Conservation (phyloP, 2,888 invertebrate genomes). For the Tethea ocularis region DNA sequence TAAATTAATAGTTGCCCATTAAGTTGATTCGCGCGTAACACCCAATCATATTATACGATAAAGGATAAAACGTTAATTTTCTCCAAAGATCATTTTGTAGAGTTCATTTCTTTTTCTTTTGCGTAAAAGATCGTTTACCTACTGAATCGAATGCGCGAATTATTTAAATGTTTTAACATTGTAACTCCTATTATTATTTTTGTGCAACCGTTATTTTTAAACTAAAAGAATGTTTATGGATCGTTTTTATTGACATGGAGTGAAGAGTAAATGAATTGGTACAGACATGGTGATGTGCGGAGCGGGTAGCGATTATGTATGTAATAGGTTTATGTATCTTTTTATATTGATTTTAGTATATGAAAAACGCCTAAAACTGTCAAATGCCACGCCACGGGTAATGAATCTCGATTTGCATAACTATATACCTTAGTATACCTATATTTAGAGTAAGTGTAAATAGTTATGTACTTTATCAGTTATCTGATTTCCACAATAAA, state of each 20-base stretch:
- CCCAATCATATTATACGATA: slow-evolving; percentile 31
- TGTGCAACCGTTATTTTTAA: slow-evolving; percentile 38
- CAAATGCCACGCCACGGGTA: no score
- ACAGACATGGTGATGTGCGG: slow-evolving; percentile 9
- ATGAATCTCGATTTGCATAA: no score
- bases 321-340: no score
- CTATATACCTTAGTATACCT: no score
- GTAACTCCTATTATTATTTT: slow-evolving; percentile 17
- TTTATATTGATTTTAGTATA: no score
- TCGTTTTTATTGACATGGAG: slow-evolving; percentile 37
- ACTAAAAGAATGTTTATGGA: slow-evolving; percentile 33
- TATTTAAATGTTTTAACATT: slow-evolving; percentile 42
- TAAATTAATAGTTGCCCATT: slow-evolving; percentile 47
- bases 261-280: slow-evolving; percentile 19
- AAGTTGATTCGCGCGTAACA: slow-evolving; percentile 48
- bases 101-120: slow-evolving; percentile 27
- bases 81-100: slow-evolving; percentile 31
- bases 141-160: slow-evolving; percentile 45
- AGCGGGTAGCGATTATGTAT: slow-evolving; percentile 20
- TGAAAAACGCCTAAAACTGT: no score
- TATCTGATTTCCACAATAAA: no score
- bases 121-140: slow-evolving; percentile 24
- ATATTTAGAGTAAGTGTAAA: no score
- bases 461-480: no score
- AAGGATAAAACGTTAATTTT: slow-evolving; percentile 31